phyloP scores from a whole-genome alignment of 1,140 invertebrate genomes.

The Riptortus pedestris region DNA sequence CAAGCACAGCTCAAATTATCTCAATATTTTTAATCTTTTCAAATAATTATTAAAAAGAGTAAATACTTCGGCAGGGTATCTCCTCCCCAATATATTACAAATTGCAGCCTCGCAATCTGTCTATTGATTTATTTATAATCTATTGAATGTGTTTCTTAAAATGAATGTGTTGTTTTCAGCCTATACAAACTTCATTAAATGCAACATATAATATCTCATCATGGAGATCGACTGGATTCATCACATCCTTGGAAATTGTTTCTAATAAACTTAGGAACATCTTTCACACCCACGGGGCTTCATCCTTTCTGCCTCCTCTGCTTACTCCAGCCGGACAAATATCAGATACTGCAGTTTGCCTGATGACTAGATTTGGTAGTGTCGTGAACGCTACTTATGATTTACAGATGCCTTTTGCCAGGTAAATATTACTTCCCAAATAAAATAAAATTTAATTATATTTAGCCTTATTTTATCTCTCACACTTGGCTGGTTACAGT shows the following conservation, averaged over 20 bases:
- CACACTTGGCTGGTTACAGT: too few relatives aligned
- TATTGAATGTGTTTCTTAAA: too few relatives aligned
- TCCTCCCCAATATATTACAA: too few relatives aligned
- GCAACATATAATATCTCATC: constrained; percentile 62
- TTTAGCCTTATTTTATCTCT: too few relatives aligned
- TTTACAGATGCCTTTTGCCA: constrained; percentile 59
- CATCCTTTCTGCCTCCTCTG: constrained; percentile 60
- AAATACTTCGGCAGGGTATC: too few relatives aligned
- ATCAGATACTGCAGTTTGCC: constrained; percentile 52
- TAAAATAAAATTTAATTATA: too few relatives aligned
- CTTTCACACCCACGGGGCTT: constrained; percentile 66
- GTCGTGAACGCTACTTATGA: constrained; percentile 35
- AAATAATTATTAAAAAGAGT: too few relatives aligned
- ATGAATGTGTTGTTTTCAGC: constrained; percentile 40
- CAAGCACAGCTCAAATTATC: too few relatives aligned
- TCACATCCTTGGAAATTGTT: constrained; percentile 23
- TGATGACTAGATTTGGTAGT: constrained; percentile 63
- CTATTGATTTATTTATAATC: too few relatives aligned
- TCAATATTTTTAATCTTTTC: too few relatives aligned
- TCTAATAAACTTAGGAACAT: constrained; percentile 45
- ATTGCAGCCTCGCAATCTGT: too few relatives aligned
- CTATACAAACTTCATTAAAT: constrained; percentile 52
- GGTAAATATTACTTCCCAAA: constrained; percentile 34
- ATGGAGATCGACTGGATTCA: constrained; percentile 6
- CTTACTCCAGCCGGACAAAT: constrained; percentile 57